Base-by-base conservation (phyloP, 2,888 invertebrate genomes). In the Drosophila subsilvestris region DNA sequence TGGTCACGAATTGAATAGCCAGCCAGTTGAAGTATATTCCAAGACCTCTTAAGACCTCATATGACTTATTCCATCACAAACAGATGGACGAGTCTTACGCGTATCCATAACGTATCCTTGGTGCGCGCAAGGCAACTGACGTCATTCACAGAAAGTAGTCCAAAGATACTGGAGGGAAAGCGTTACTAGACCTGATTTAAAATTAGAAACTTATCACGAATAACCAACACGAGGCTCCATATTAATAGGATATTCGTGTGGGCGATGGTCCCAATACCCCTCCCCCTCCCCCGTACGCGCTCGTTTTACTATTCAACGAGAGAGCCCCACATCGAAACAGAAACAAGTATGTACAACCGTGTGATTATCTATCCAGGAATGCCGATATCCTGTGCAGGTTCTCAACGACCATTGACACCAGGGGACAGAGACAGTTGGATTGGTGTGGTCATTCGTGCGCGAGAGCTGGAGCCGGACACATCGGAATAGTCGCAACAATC, bases 361-460 rank as follows among this genome's bases (percentile, higher is more conserved):
- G 70, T 72, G 70, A 72, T 71, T 70, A 72, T 10, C 70, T 70
- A 70, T 44, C 55, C 32, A 63, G 47, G 51, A 42, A 63, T 70
- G 56, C 72, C 72, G 56, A 56, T 71, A 63, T 56, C 72, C 63
- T 57, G 66, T 10, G 32, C 49, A 49, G 42, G 14, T 14, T 14
- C 14, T 37, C 14, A 14, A 37, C 37, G 37, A 37, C 37, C 37
- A 37, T 37, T 37, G 37, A 37, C 37, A 37, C 37, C 37, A 37
- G 14, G 14, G 14, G 32, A 32, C 32, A 32, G 32, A 5, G 32
- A 32, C 42, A 37, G 50, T 37, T 58, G 47, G 32, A 49, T 42
- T 58, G 22, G 51, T 43, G 29, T 59, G 70, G 70, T 78, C 89
- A 85, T 88, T 89, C 78, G 89, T 67, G 73, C 57, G 71, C 74